Evolutionary conservation across 2,113 vertebrate genomes (phyloP).

Genomic region (Malurus elegans): DNA sequence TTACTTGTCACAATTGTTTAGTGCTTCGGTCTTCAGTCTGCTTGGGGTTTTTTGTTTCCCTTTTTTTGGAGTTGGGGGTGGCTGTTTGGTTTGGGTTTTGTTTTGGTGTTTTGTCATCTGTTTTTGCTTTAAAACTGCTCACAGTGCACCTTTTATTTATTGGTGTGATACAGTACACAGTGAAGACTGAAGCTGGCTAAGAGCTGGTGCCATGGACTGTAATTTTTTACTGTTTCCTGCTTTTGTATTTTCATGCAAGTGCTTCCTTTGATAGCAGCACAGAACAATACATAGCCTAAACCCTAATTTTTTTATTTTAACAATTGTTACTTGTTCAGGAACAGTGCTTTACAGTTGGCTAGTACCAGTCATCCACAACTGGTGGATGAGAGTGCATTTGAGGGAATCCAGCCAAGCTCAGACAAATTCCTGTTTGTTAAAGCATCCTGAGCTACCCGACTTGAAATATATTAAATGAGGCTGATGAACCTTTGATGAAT

Average conservation of each 20-base stretch:
- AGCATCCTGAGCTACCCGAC: not conserved
- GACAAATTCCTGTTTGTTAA: slow-evolving; percentile 39
- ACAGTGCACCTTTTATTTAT: not conserved
- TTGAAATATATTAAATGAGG: not conserved
- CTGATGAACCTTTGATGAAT: not conserved
- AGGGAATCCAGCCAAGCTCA: slow-evolving; percentile 19
- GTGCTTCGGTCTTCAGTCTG: not conserved
- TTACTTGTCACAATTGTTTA: not conserved
- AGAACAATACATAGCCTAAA: slow-evolving; percentile 49
- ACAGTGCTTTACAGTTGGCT: slow-evolving; percentile 53
- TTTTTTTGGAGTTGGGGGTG: fast-evolving
- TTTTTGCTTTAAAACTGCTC: not conserved
- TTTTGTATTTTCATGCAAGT: slow-evolving; percentile 45
- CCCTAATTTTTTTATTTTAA: not conserved
- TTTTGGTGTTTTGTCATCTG: not conserved
- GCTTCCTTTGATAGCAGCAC: slow-evolving; percentile 61
- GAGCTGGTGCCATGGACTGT: not conserved
- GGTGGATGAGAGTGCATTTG: not conserved
- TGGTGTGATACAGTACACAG: not conserved
- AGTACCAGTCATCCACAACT: slow-evolving; percentile 62
- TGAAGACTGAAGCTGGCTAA: not conserved
- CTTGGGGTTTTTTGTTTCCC: not conserved
- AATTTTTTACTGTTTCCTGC: slow-evolving; percentile 49
- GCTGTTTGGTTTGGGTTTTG: not conserved
- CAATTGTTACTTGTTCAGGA: slow-evolving; percentile 63